These are phyloP conservation scores for Oxyteleia sp. DNA, from an alignment of 2,888 invertebrate genomes.

Conservation along the genomic window DNA sequence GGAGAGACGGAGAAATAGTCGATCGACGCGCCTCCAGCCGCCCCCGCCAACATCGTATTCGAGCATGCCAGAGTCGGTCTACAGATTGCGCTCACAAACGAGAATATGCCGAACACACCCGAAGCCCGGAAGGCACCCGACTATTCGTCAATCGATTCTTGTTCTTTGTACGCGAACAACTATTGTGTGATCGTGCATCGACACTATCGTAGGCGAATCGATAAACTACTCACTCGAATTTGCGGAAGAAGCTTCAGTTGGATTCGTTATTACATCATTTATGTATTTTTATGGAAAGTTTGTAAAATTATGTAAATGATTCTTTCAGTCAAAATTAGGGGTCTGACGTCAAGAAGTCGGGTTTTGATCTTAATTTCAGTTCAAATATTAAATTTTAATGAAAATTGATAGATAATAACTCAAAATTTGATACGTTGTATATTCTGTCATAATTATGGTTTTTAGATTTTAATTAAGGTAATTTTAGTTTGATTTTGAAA, in stretches of 20 bases:
- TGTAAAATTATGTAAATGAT: too few species aligned
- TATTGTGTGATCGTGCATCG: conserved; percentile 66
- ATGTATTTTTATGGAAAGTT: too few species aligned
- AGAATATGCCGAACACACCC: conserved; percentile 68
- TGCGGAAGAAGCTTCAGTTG: conserved; percentile 1
- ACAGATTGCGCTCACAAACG: conserved; percentile 65
- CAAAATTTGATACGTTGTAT: too few species aligned
- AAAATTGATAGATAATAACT: too few species aligned
- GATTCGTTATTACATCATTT: too few species aligned
- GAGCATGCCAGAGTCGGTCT: conserved; percentile 55
- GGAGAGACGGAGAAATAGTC: conserved; percentile 64
- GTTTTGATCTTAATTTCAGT: too few species aligned
- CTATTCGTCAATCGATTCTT: conserved; percentile 72
- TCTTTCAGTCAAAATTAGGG: too few species aligned
- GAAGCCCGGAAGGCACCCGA: conserved; percentile 71
- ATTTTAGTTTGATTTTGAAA: too few species aligned
- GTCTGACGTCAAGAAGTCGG: too few species aligned
- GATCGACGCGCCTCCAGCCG: conserved; percentile 69
- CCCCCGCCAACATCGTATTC: conserved; percentile 56
- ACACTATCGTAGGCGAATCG: conserved; percentile 53
- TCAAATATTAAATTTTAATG: too few species aligned
- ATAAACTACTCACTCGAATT: conserved; percentile 28
- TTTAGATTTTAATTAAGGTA: too few species aligned
- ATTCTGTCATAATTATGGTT: too few species aligned
- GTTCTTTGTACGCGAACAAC: conserved; percentile 63